Evolutionary conservation across 2,888 invertebrate genomes (phyloP).

Genomic region (Meteorus cinctellus): DNA sequence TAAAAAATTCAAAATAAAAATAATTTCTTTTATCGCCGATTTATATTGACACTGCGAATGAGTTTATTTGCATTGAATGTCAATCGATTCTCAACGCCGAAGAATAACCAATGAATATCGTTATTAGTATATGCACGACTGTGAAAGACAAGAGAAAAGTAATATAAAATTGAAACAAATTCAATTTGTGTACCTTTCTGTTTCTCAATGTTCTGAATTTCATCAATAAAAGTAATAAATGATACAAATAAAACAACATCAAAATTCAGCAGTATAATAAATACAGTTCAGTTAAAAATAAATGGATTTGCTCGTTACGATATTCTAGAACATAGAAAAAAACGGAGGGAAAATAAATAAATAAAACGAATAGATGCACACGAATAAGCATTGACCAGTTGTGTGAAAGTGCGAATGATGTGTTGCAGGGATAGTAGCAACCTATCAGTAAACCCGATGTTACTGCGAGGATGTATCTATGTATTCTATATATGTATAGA

Average conservation of each 20-base stretch:
- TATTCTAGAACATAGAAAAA: slow-evolving; percentile 50
- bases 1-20: too few species aligned
- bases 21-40: too few species aligned
- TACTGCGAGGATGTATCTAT: background rate
- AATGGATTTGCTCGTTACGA: slow-evolving; percentile 66
- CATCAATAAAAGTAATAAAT: background rate
- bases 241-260: slow-evolving; percentile 27
- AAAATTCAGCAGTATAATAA: slow-evolving; percentile 45
- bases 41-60: too few species aligned
- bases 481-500: slow-evolving; percentile 17
- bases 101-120: too few species aligned
- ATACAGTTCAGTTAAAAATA: slow-evolving; percentile 51
- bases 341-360: slow-evolving; percentile 46
- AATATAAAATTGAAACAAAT: too few species aligned
- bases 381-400: slow-evolving; percentile 14
- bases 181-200: too few species aligned
- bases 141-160: too few species aligned
- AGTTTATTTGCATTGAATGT: too few species aligned
- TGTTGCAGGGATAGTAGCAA: background rate
- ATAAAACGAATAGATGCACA: slow-evolving; percentile 29
- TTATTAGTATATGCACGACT: too few species aligned
- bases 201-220: too few species aligned
- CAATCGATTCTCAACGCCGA: too few species aligned
- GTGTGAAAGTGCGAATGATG: background rate
- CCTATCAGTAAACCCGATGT: background rate